These are phyloP conservation scores for Lasiommata megera DNA, from an alignment of 2,888 invertebrate species.

Conservation along the genomic window DNA sequence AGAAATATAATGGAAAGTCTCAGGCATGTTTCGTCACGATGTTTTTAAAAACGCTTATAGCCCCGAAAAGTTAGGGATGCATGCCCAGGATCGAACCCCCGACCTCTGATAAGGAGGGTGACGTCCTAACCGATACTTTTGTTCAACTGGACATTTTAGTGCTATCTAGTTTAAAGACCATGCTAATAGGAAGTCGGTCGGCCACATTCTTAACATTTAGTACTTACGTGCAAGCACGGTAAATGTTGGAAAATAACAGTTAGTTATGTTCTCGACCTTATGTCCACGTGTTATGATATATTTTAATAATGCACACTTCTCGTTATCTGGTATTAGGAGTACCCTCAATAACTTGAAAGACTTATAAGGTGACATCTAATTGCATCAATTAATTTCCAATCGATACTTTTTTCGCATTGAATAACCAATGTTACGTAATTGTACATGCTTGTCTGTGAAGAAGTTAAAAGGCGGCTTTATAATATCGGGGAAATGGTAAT, in stretches of 20 bases:
- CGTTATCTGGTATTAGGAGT: not conserved
- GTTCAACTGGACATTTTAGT: not conserved
- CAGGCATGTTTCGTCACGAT: too few relatives aligned
- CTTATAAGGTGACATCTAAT: conserved; percentile 8
- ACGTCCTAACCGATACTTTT: too few relatives aligned
- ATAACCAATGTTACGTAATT: not conserved
- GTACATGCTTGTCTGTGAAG: too few relatives aligned
- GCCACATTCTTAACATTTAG: conserved; percentile 23
- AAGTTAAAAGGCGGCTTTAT: too few relatives aligned
- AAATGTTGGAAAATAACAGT: not conserved
- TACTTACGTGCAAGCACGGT: conserved; percentile 1
- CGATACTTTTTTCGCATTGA: not conserved
- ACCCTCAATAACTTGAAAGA: not conserved
- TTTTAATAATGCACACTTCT: not conserved
- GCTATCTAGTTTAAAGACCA: not conserved
- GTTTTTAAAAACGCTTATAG: too few relatives aligned
- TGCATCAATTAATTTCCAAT: conserved; percentile 12
- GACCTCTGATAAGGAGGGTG: too few relatives aligned
- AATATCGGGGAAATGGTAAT: too few relatives aligned
- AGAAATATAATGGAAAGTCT: too few relatives aligned
- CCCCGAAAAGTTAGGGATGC: too few relatives aligned
- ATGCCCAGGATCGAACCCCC: too few relatives aligned
- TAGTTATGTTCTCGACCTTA: not conserved
- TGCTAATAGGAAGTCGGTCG: conserved; percentile 25
- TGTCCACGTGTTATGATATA: not conserved